These are phyloP conservation scores for Hestina assimilis DNA, from an alignment of 1,140 invertebrate genomes.

Conservation along the genomic window DNA sequence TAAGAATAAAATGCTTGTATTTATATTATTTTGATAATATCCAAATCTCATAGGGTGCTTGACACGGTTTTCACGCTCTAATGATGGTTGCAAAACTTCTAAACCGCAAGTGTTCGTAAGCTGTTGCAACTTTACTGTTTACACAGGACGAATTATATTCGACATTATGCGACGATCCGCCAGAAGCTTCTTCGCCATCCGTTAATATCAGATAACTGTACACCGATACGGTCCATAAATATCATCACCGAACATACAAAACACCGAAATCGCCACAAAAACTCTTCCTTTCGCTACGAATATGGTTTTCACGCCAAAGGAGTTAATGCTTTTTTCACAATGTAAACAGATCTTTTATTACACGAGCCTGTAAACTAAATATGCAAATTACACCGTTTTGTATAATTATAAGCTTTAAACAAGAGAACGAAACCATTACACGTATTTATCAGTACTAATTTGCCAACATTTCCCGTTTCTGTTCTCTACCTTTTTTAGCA, in stretches of 20 bases:
- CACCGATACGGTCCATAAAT: slow-evolving; percentile 49
- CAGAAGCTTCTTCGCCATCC: slow-evolving; percentile 34
- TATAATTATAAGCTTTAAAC: slow-evolving; percentile 15
- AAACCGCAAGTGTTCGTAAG: slow-evolving; percentile 48
- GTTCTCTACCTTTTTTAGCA: slow-evolving; percentile 64
- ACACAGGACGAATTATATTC: slow-evolving; percentile 34
- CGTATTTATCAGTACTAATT: slow-evolving; percentile 69
- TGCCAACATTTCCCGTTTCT: slow-evolving; percentile 73
- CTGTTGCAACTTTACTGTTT: slow-evolving; percentile 57
- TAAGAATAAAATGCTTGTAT: slow-evolving; percentile 28
- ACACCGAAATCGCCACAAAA: slow-evolving; percentile 59
- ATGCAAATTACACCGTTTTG: slow-evolving; percentile 15
- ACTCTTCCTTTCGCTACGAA: slow-evolving; percentile 61
- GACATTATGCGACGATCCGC: slow-evolving; percentile 26
- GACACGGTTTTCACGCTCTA: slow-evolving; percentile 75
- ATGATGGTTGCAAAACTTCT: slow-evolving; percentile 71
- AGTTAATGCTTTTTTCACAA: slow-evolving; percentile 56
- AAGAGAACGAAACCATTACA: slow-evolving; percentile 51
- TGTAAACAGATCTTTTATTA: slow-evolving; percentile 63
- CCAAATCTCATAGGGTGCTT: slow-evolving; percentile 49
- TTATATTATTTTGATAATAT: slow-evolving; percentile 25
- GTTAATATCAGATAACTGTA: slow-evolving; percentile 54
- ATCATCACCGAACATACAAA: slow-evolving; percentile 47
- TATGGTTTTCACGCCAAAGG: slow-evolving; percentile 52
- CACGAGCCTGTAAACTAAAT: slow-evolving; percentile 20